These are phyloP conservation scores for Dorcus parallelipipedus DNA, from an alignment of 2,888 invertebrate genomes.

Conservation along the genomic window DNA sequence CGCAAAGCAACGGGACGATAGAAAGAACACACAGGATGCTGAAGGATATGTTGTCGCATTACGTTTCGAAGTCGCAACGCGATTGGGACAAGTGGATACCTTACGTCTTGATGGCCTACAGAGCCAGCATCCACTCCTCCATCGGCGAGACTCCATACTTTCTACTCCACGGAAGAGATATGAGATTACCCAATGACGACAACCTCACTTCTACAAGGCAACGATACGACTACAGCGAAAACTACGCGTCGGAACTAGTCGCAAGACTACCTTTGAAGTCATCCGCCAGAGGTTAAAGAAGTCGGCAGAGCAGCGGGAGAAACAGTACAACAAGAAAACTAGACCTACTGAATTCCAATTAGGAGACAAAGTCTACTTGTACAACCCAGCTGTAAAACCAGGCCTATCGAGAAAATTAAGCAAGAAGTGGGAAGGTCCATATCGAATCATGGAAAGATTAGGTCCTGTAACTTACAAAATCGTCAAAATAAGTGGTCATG, in stretches of 20 bases:
- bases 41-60: conserved; percentile 31
- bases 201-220: conserved; percentile 11
- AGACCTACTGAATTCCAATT: too few species aligned
- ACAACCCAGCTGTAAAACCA: neutral
- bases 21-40: conserved; percentile 34
- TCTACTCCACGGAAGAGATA: conserved; percentile 25
- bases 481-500: too few species aligned
- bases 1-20: conserved; percentile 33
- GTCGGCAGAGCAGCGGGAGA: too few species aligned
- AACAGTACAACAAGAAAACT: too few species aligned
- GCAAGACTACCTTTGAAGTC: too few species aligned
- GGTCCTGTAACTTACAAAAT: neutral
- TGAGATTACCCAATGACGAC: conserved; percentile 23
- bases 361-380: neutral
- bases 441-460: neutral
- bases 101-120: conserved; percentile 28
- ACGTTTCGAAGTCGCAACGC: conserved; percentile 21
- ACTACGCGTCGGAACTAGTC: neutral
- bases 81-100: conserved; percentile 35
- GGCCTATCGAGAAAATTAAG: neutral
- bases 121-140: conserved; percentile 20
- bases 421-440: neutral
- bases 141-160: conserved; percentile 27
- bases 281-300: too few species aligned
- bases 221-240: conserved; percentile 19